Evolutionary conservation across 2,888 invertebrate genomes (phyloP), one percentile per base, ranked within the genome.

Genomic region (Drosophila acutilabella): DNA sequence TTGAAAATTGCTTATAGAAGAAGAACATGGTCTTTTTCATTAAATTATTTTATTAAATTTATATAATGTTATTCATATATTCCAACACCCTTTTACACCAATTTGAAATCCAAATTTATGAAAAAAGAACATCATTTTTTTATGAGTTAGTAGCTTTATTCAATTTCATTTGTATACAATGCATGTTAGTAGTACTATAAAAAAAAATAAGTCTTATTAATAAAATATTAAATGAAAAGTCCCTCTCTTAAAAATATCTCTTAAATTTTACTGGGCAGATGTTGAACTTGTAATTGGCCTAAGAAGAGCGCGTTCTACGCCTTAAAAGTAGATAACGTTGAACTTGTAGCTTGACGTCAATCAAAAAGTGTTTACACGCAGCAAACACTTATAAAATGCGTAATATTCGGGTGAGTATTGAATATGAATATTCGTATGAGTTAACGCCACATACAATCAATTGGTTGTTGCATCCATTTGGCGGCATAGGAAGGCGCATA

Each of bases 251-350:
- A 4, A 36, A 13, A 13, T 36, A 36, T 13, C 18, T 13, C 7
- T 33, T 4, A 50, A 7, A 7, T 13, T 13, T 2, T 13, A 48
- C 11, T 18, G 18, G 48, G 16, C 14, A 2, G 16, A 3, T 13
- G 5, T 18, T 18, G 13, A 50, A n/a, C 23, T 38, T 42, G 16
- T 23, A 64, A 14, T 50, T 18, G 18, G 26, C 10, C 6, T 23
- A 18, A 36, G 16, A 33, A 36, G 30, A 33, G 23, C 80, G 80
- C 80, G 80, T 78, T 80, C 74, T 80, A 80, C 78, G 80, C 80
- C 78, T 45, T 13, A 42, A 16, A 60, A 60, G 48, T 56, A 56
- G 14, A 20, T 26, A 26, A 61, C 44, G 36, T 54, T 23, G 38
- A 60, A 57, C 57, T 59, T 60, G 53, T 45, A 42, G 33, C 23